Conservation (phyloP, 2,113 vertebrate species). For the Ia io region DNA sequence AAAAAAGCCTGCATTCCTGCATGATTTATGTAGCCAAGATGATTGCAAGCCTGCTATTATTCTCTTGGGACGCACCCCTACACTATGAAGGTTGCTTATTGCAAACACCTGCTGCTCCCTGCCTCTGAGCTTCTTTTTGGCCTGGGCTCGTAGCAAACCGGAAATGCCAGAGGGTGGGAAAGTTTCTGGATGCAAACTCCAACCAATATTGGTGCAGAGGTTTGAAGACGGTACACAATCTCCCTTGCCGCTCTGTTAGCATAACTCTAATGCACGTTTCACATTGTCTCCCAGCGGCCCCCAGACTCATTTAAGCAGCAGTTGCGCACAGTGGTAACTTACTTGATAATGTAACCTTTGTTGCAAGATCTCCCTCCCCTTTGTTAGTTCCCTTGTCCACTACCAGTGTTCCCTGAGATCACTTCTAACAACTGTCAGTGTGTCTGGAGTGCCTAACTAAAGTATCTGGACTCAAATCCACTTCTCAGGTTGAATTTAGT, state of each 20-base stretch:
- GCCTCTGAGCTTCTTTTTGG: constrained; percentile 23
- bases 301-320: background rate
- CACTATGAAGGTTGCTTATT: background rate
- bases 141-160: background rate
- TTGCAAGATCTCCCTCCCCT: background rate
- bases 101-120: constrained; percentile 34
- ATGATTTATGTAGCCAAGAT: background rate
- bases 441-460: background rate
- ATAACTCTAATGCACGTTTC: background rate
- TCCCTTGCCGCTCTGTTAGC: background rate
- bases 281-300: background rate
- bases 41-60: background rate
- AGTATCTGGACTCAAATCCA: background rate
- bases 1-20: background rate
- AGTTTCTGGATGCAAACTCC: background rate
- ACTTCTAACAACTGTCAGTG: background rate
- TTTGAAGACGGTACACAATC: background rate
- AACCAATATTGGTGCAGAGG: background rate
- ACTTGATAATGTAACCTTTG: background rate
- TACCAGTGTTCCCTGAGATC: background rate
- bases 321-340: background rate
- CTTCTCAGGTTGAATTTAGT: background rate
- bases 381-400: background rate
- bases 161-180: background rate
- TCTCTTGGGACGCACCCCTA: background rate